Base-by-base conservation (phyloP, 2,797 vertebrate genomes). In the Rhinella marina region DNA sequence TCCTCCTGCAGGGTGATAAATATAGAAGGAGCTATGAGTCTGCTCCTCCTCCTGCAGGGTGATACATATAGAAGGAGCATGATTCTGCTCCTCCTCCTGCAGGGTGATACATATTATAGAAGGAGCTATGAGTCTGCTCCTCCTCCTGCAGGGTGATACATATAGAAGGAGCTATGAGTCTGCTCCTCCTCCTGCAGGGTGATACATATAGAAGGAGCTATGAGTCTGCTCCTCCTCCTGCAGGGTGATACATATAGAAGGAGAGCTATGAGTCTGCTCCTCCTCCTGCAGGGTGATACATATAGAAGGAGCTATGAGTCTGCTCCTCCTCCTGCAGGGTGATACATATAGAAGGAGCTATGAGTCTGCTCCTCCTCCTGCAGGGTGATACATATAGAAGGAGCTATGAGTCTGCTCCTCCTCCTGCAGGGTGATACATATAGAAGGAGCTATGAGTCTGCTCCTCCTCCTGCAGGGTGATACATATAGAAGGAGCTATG, bases 1-100 rank as follows among this genome's bases (percentile, higher is more conserved):
- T 66, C 64, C 64, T 7, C 12, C 64, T 66, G 68, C 3, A 78
- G 79, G 79, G 79, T 75, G 19, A 76, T n/a, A 50, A n/a, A 78
- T 23, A 59, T 17, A 41, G 17, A 57, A 21, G 25, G 19, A 23
- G 56, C 56, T 41, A 59, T 11, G 78, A 61, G 76, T 54, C 25
- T 59, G 56, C 16, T 14, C 14, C 77, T 57, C 64, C 64, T 62
- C 61, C 61, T 62, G 23, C 23, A 62, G 61, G 61, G 61, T 62
- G 59, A n/a, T n/a, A n/a, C n/a, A n/a, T n/a, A n/a, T n/a, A n/a
- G n/a, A n/a, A n/a, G 23, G 16, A 70, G 68, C 27, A 75, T 48
- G 17, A 48, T 41, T 21, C 72, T 75, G 54, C 54, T 3, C 29
- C 32, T 23, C n/a, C 41, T 14, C 25, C 64, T 75, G 41, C 17